Evolutionary conservation across 2,888 invertebrate species (phyloP).

Genomic region (Metallyticus violacea): DNA sequence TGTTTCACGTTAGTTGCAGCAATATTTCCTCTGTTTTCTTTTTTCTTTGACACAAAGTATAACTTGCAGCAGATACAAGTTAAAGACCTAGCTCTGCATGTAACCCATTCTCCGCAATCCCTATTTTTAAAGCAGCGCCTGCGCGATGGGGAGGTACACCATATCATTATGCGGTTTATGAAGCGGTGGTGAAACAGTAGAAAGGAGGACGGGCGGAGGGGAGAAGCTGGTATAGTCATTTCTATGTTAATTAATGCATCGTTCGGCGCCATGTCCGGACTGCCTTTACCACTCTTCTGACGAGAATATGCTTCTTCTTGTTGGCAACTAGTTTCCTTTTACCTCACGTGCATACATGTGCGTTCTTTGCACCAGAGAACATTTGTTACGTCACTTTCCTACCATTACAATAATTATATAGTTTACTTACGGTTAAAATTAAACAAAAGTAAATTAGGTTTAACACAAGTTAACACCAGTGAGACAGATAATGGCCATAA

Average conservation of each 20-base stretch:
- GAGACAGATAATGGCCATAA: no score
- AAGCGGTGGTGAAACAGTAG: neutral
- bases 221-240: constrained; percentile 14
- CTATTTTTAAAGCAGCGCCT: neutral
- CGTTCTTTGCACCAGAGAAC: neutral
- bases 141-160: neutral
- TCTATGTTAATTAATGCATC: constrained; percentile 29
- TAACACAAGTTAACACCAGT: no score
- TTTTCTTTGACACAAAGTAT: neutral
- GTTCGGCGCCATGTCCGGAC: constrained; percentile 6
- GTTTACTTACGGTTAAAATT: no score
- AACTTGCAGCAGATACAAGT: neutral
- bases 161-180: neutral
- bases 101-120: neutral
- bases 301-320: neutral
- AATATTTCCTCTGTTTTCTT: no score
- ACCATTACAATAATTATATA: no score
- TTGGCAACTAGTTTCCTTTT: neutral
- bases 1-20: no score
- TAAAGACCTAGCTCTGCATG: neutral
- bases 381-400: no score
- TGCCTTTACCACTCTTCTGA: neutral
- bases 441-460: no score
- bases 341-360: neutral
- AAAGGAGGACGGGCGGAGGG: neutral